phyloP scores from a whole-genome alignment of 2,113 vertebrate genomes.

The Hipposideros armiger region DNA sequence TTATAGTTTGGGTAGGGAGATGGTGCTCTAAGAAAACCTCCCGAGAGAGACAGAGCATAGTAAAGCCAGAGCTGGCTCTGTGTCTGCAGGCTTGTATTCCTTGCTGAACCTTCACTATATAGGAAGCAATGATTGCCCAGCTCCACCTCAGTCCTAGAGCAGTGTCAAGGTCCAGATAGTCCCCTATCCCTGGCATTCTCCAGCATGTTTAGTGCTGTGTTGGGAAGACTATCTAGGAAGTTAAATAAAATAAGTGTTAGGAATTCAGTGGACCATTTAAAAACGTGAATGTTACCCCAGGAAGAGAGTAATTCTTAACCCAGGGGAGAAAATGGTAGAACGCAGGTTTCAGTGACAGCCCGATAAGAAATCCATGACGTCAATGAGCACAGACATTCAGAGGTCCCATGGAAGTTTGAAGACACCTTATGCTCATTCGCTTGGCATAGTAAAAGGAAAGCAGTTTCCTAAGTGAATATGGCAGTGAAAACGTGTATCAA shows the following conservation, averaged over 20 bases:
- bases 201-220: neutral
- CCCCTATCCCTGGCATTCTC: accelerated
- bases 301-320: neutral
- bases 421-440: neutral
- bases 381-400: neutral
- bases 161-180: neutral
- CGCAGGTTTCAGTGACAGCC: neutral
- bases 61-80: neutral
- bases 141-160: neutral
- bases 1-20: neutral
- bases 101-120: neutral
- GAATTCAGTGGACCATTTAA: neutral
- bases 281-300: neutral
- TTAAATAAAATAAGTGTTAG: neutral
- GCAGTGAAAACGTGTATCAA: neutral
- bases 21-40: neutral
- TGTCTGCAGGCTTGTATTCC: neutral
- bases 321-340: neutral
- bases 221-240: neutral
- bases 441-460: neutral
- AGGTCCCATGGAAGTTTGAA: neutral
- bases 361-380: neutral
- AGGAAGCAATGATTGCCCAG: neutral
- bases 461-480: neutral
- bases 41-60: neutral